Conservation (phyloP, 2,113 vertebrate species). For the Columba janthina region DNA sequence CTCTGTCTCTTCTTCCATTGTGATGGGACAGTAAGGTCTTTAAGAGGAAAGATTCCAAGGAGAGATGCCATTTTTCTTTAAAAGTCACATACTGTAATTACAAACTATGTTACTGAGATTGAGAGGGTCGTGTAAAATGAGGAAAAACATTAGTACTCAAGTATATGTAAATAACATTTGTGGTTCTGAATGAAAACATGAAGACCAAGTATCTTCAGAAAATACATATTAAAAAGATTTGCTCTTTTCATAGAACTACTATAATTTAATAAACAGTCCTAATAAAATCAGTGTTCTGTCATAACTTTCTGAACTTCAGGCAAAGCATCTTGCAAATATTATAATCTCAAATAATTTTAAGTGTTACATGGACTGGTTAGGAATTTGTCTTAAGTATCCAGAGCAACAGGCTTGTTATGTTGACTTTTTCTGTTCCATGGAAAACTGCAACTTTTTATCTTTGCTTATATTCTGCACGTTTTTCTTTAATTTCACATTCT, state of each 20-base stretch:
- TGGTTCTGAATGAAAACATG: not conserved
- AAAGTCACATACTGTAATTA: not conserved
- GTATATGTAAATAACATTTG: not conserved
- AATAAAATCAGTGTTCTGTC: slow-evolving; percentile 25
- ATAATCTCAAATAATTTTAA: not conserved
- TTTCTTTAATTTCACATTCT: not conserved
- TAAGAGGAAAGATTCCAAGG: not conserved
- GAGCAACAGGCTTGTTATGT: not conserved
- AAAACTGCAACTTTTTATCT: not conserved
- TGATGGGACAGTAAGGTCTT: not conserved
- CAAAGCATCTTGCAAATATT: not conserved
- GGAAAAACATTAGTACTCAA: not conserved
- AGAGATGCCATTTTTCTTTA: not conserved
- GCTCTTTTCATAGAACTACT: not conserved
- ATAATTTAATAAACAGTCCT: not conserved
- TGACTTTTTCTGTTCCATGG: not conserved
- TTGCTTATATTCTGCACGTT: not conserved
- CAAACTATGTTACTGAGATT: not conserved
- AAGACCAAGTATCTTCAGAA: not conserved
- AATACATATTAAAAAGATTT: not conserved
- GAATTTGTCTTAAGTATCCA: not conserved
- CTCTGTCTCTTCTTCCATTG: not conserved
- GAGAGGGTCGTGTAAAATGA: not conserved
- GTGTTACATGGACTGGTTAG: not conserved
- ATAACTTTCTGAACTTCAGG: slow-evolving; percentile 20